These are phyloP conservation scores for Ennomos erosarius DNA, from an alignment of 2,888 invertebrate genomes.

Conservation along the genomic window DNA sequence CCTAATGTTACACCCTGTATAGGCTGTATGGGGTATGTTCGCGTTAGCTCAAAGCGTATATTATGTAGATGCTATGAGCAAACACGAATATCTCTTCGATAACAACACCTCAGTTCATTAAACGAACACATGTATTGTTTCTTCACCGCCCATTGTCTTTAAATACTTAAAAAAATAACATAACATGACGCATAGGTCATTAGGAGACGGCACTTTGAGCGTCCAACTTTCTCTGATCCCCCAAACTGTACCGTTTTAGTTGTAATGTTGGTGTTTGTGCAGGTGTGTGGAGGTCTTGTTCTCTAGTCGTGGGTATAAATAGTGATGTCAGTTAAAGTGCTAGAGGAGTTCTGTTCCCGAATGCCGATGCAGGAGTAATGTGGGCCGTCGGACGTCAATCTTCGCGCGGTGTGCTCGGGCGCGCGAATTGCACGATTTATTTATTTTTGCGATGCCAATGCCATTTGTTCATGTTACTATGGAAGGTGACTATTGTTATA, in stretches of 20 bases:
- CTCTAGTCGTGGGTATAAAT: slow-evolving; percentile 67
- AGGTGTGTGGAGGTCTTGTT: slow-evolving; percentile 55
- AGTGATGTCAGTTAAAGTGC: slow-evolving; percentile 74
- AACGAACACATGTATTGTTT: slow-evolving; percentile 42
- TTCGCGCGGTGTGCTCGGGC: slow-evolving; percentile 36
- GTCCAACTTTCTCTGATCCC: slow-evolving; percentile 48
- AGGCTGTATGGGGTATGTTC: not conserved
- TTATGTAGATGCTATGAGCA: too few species aligned
- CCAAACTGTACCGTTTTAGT: slow-evolving; percentile 14
- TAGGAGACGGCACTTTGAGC: slow-evolving; percentile 50
- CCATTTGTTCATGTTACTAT: slow-evolving; percentile 9
- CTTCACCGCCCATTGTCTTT: slow-evolving; percentile 57
- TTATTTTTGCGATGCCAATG: slow-evolving; percentile 21
- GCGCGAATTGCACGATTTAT: slow-evolving; percentile 12
- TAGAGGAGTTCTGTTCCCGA: slow-evolving; percentile 69
- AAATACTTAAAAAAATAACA: slow-evolving; percentile 60
- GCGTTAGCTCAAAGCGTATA: not conserved
- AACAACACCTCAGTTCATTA: slow-evolving; percentile 36
- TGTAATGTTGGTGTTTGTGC: slow-evolving; percentile 47
- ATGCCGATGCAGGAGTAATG: slow-evolving; percentile 73
- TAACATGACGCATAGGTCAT: slow-evolving; percentile 68
- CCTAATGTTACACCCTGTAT: too few species aligned
- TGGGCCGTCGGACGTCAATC: slow-evolving; percentile 73
- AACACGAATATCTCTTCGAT: not conserved
- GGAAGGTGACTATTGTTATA: not conserved